Conservation (phyloP, 1,140 invertebrate species). For the Drosophila ambigua region DNA sequence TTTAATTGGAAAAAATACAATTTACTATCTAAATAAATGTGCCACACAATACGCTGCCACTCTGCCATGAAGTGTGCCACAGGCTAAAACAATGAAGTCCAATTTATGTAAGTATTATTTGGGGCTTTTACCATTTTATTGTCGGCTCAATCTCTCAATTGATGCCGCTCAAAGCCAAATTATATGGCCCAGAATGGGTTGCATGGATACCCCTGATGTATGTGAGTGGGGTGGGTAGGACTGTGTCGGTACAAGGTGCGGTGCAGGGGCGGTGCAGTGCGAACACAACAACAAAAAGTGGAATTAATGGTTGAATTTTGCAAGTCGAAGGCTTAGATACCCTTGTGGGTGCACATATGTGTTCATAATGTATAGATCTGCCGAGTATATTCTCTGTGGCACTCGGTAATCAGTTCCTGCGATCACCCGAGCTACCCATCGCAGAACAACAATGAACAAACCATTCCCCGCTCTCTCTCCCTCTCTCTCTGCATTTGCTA, state of each 20-base stretch:
- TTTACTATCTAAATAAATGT: constrained; percentile 70
- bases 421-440: too few species aligned
- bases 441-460: too few species aligned
- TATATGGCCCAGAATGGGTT: constrained; percentile 39
- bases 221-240: too few species aligned
- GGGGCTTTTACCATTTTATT: constrained; percentile 49
- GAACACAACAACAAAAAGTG: constrained; percentile 46
- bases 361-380: too few species aligned
- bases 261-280: not conserved
- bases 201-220: too few species aligned
- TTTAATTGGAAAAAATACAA: constrained; percentile 73
- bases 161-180: constrained; percentile 56
- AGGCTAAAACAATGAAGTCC: constrained; percentile 40
- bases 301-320: constrained; percentile 43
- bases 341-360: too few species aligned
- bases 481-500: too few species aligned
- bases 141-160: constrained; percentile 12
- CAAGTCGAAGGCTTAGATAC: not conserved
- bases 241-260: too few species aligned
- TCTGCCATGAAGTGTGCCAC: constrained; percentile 32
- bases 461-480: too few species aligned
- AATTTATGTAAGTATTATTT: constrained; percentile 66
- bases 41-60: constrained; percentile 25
- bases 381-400: too few species aligned
- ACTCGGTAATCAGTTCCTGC: too few species aligned